These are phyloP conservation scores for Eurytoma adleriae DNA, from an alignment of 2,888 invertebrate species.

Conservation along the genomic window DNA sequence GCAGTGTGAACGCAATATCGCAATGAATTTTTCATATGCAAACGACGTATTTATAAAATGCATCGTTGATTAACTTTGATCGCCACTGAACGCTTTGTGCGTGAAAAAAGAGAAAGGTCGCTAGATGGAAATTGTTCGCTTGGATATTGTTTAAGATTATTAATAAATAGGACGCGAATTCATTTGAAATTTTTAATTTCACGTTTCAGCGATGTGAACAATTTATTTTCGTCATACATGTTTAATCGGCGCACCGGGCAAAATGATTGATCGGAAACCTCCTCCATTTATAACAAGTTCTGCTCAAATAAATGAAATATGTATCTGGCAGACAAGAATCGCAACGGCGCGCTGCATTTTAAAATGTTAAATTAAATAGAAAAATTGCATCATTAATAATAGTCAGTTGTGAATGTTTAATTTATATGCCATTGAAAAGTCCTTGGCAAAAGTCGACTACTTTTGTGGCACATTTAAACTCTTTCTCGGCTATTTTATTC, in stretches of 20 bases:
- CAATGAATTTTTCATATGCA: too few relatives aligned
- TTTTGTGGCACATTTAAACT: too few relatives aligned
- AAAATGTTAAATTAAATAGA: neutral
- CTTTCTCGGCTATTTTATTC: too few relatives aligned
- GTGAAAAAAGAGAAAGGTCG: too few relatives aligned
- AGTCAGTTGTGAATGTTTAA: neutral
- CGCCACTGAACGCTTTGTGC: too few relatives aligned
- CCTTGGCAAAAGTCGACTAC: too few relatives aligned
- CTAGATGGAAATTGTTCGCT: too few relatives aligned
- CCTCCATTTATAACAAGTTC: constrained; percentile 35
- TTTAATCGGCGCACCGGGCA: constrained; percentile 2
- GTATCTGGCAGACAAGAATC: constrained; percentile 30
- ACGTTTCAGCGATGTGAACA: constrained; percentile 20
- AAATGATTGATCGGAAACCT: constrained; percentile 41
- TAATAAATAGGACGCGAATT: neutral
- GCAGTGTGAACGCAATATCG: too few relatives aligned
- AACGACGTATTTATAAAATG: too few relatives aligned
- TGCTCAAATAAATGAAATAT: constrained; percentile 26
- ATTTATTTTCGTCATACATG: constrained; percentile 30
- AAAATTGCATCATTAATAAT: neutral
- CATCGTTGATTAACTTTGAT: too few relatives aligned
- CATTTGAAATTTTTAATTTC: constrained; percentile 23
- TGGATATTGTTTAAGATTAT: neutral
- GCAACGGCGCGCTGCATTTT: neutral
- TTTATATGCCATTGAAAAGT: neutral